Percentiles rank a stretch among this genome's conserved stretches.
These are phyloP conservation scores for Oscheius myriophilus DNA, from an alignment of 2,888 invertebrate species.

Conservation along the genomic window DNA sequence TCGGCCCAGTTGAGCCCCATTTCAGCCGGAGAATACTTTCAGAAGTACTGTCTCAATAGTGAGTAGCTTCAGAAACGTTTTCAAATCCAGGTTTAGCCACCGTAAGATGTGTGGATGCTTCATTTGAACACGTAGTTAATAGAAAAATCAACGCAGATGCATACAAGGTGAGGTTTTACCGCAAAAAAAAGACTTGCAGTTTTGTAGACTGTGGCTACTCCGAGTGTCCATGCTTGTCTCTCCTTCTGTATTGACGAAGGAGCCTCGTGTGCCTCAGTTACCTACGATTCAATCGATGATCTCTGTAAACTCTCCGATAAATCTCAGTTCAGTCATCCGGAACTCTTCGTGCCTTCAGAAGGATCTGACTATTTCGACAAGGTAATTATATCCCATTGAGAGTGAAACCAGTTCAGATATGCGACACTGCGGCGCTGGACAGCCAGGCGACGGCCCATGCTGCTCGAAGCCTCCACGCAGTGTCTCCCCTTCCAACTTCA, in stretches of 20 bases:
- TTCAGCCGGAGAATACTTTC: constrained; percentile 62
- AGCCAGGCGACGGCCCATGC: constrained; percentile 4
- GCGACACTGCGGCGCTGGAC: constrained; percentile 16
- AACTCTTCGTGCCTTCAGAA: constrained; percentile 55
- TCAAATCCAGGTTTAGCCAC: constrained; percentile 40
- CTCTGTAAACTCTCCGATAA: constrained; percentile 65
- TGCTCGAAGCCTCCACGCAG: constrained; percentile 9
- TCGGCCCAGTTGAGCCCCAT: constrained; percentile 57
- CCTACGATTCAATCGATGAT: constrained; percentile 59
- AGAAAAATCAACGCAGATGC: constrained; percentile 51
- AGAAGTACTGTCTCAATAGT: constrained; percentile 66
- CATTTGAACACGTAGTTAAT: constrained; percentile 63
- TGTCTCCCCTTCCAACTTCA: constrained; percentile 3
- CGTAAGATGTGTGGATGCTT: constrained; percentile 60
- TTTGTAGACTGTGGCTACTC: constrained; percentile 45
- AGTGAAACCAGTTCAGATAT: constrained; percentile 7
- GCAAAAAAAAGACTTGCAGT: neutral
- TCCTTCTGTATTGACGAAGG: constrained; percentile 59
- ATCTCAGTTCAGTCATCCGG: constrained; percentile 61
- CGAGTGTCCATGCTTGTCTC: constrained; percentile 57
- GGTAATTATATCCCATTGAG: constrained; percentile 16
- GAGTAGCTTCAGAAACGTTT: constrained; percentile 19
- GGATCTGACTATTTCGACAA: constrained; percentile 69
- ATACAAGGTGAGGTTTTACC: constrained; percentile 40
- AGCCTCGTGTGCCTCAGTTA: constrained; percentile 69